phyloP scores from a whole-genome alignment of 2,797 vertebrate genomes.

The Distichodus sexfasciatus region DNA sequence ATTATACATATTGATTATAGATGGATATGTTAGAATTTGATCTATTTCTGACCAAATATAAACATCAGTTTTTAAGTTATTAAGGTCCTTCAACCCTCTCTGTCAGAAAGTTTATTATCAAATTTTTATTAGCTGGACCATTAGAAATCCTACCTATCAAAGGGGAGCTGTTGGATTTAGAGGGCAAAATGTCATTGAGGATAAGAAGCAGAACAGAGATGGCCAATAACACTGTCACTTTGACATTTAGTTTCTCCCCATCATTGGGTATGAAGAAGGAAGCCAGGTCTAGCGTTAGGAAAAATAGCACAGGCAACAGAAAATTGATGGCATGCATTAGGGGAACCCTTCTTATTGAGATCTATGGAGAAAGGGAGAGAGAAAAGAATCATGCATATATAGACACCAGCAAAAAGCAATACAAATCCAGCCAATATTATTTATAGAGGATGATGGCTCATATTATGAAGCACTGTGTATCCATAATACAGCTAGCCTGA shows the following conservation, averaged over 20 bases:
- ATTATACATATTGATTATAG: not conserved
- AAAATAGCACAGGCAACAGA: conserved; percentile 68
- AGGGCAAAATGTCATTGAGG: conserved; percentile 78
- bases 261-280: conserved; percentile 69
- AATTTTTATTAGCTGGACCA: no score
- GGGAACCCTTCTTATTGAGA: conserved; percentile 62
- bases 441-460: no score
- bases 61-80: no score
- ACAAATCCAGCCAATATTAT: no score
- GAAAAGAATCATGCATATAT: not conserved
- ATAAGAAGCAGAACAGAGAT: conserved; percentile 80
- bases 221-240: conserved; percentile 78
- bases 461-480: no score
- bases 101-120: no score
- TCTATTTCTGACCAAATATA: no score
- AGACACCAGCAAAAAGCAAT: no score
- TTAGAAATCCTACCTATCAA: conserved; percentile 77
- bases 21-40: no score
- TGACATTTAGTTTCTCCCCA: conserved; percentile 77
- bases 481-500: no score
- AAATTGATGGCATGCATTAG: conserved; percentile 70
- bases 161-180: conserved; percentile 71
- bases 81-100: no score
- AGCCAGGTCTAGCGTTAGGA: conserved; percentile 76
- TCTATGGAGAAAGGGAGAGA: conserved; percentile 43